phyloP scores from a whole-genome alignment of 2,888 invertebrate genomes.

The Epiperipatus broadwayi region DNA sequence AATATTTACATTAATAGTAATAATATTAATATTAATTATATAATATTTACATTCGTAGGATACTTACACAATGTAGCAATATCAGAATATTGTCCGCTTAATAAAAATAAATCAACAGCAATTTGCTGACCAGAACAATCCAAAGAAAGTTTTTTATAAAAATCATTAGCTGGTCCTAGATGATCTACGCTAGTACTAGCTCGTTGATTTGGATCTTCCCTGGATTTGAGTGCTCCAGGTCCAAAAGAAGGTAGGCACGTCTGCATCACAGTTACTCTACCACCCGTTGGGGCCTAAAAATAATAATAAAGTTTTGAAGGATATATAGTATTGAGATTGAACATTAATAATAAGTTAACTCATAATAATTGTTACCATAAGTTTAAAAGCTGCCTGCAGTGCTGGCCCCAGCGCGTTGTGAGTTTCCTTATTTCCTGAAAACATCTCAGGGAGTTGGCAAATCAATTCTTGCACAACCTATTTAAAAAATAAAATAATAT shows the following conservation, averaged over 20 bases:
- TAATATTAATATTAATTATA: too few species aligned
- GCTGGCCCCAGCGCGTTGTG: conserved; percentile 78
- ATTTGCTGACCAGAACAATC: conserved; percentile 93
- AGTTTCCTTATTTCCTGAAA: conserved; percentile 44
- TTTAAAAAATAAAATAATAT: too few species aligned
- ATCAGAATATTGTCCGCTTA: conserved; percentile 83
- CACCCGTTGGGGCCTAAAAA: conserved; percentile 62
- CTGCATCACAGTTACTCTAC: conserved; percentile 84
- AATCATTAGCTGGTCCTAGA: conserved; percentile 86
- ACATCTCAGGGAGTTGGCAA: conserved; percentile 53
- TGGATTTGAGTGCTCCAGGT: conserved; percentile 61
- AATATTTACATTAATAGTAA: too few species aligned
- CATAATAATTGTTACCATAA: conserved; percentile 43
- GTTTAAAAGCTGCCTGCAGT: conserved; percentile 69
- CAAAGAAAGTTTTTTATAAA: conserved; percentile 82
- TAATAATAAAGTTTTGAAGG: conserved; percentile 1
- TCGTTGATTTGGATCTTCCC: conserved; percentile 73
- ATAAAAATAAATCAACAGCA: conserved; percentile 79
- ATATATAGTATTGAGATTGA: too few species aligned
- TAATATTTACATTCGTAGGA: too few species aligned
- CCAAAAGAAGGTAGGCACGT: conserved; percentile 50
- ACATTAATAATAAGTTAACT: neutral
- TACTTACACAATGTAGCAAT: conserved; percentile 73
- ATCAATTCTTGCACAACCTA: conserved; percentile 48
- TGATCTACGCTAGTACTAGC: conserved; percentile 28